Evolutionary conservation across 2,888 invertebrate genomes (phyloP), one percentile per base, ranked within the genome.

Genomic region (Isoperla grammatica): DNA sequence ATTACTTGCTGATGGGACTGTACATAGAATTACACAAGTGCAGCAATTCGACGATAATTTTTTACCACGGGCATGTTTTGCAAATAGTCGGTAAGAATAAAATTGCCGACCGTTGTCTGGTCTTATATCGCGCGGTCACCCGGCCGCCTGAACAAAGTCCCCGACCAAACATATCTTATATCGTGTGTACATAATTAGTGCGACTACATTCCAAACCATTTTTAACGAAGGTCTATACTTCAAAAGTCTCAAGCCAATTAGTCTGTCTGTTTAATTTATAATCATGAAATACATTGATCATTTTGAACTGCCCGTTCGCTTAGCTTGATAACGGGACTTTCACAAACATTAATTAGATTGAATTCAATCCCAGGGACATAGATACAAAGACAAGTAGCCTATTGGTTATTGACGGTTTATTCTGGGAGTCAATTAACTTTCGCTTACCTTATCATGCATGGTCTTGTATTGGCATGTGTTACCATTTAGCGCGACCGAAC

Each of bases 171-270:
- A 4, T 29, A 29, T 29, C 29, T 29, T 4, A 29, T 29, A 29
- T 8, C 29, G 29, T 22, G 20, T 46, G 46, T 46, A 22, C 46
- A 39, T 53, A 39, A 39, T 53, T 37, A 53, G 39, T 19, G 17
- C 17, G 17, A 45, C 53, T 37, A 53, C 53, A 53, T 53, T 53
- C 53, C 53, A 37, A 53, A 19, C 37, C 35, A 37, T 37, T 53
- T 39, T 39, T 53, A 53, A 53, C 53, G 53, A 53, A n/a, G 50
- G 29, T 11, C 17, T 11, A 37, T 53, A 37, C 39, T 39, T 39
- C 19, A 39, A 50, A 53, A 20, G 53, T 39, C 39, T 53, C 17
- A 17, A 39, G 39, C 53, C 53, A 53, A 53, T 53, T 53, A 53
- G 53, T 53, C 37, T 9, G 17, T 19, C n/a, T 17, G 15, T 39